These are phyloP conservation scores for Lepetodrilus schrolli DNA, from an alignment of 2,888 invertebrate species.

Conservation along the genomic window DNA sequence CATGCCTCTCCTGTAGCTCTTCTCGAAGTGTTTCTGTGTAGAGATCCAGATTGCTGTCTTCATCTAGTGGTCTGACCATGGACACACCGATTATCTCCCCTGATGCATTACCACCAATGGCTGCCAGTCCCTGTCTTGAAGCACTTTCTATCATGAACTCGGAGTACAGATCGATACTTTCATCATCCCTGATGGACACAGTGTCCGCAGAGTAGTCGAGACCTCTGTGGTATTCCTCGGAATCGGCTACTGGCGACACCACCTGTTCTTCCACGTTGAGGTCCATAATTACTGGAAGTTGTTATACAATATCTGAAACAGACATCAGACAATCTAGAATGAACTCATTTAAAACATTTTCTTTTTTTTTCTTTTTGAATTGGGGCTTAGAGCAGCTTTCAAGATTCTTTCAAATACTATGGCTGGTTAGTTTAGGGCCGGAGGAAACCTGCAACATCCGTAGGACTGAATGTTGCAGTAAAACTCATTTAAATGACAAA, in stretches of 20 bases:
- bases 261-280: neutral
- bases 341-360: too few relatives aligned
- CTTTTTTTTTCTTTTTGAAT: too few relatives aligned
- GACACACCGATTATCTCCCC: neutral
- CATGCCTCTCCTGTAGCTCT: neutral
- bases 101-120: neutral
- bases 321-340: too few relatives aligned
- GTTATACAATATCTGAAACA: too few relatives aligned
- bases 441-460: too few relatives aligned
- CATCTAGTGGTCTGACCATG: neutral
- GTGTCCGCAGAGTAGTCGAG: neutral
- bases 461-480: too few relatives aligned
- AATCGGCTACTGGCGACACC: neutral
- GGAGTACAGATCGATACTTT: slow-evolving; percentile 50
- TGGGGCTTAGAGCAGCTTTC: too few relatives aligned
- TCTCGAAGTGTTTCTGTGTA: neutral
- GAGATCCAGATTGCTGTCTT: neutral
- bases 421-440: too few relatives aligned
- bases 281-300: neutral
- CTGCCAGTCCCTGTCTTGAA: neutral
- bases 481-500: too few relatives aligned
- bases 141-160: slow-evolving; percentile 45
- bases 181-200: slow-evolving; percentile 25
- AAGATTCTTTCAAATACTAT: too few relatives aligned
- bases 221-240: slow-evolving; percentile 9